A percentile compares a stretch with the other conserved stretches of the same genome.
These are phyloP conservation scores for Morphnarchus princeps DNA, from an alignment of 2,113 vertebrate species.

Conservation along the genomic window DNA sequence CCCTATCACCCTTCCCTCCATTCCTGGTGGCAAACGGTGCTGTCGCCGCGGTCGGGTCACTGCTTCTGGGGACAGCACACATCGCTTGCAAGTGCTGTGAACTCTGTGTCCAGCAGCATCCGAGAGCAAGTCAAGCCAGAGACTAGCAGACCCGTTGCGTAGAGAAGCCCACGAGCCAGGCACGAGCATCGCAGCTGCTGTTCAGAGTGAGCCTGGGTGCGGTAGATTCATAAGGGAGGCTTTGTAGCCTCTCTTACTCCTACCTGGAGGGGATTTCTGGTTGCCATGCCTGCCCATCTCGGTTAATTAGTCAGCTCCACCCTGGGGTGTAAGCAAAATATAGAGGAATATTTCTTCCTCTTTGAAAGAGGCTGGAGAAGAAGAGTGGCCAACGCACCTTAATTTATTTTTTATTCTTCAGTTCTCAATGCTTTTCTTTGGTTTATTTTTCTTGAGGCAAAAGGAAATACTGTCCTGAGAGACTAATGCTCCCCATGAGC, in stretches of 20 bases:
- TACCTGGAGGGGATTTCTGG: background rate
- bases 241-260: background rate
- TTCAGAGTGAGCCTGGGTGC: background rate
- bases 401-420: background rate
- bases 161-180: background rate
- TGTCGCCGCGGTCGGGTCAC: rapidly evolving
- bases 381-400: background rate
- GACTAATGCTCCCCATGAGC: background rate
- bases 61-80: background rate
- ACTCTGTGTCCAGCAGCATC: background rate
- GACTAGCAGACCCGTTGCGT: rapidly evolving
- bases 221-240: background rate
- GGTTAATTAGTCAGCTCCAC: background rate
- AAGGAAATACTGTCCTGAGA: background rate
- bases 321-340: background rate
- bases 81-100: background rate
- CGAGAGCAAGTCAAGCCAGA: background rate
- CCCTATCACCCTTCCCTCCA: background rate
- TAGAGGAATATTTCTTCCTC: background rate
- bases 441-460: background rate
- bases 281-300: background rate
- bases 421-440: background rate
- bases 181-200: background rate
- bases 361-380: background rate
- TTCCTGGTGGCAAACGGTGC: background rate